Conservation (phyloP, 2,113 vertebrate species). For the Dasyprocta punctata region DNA sequence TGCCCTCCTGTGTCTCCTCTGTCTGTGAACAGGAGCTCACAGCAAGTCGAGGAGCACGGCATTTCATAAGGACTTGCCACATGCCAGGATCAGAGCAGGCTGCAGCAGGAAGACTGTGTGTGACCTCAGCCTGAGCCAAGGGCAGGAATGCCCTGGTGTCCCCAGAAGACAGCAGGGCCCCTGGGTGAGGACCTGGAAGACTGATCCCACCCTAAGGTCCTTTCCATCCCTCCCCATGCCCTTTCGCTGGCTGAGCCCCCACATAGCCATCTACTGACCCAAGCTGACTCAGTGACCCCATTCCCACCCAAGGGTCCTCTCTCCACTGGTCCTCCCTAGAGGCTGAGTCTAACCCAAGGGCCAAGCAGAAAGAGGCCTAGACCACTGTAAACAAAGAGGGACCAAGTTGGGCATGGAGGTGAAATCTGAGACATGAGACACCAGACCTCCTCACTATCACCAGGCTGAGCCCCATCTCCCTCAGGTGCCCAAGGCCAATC, state of each 20-base stretch:
- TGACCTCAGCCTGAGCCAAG: not conserved
- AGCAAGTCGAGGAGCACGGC: not conserved
- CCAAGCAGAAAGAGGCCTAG: not conserved
- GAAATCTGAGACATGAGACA: not conserved
- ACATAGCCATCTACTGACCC: not conserved
- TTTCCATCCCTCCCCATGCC: not conserved
- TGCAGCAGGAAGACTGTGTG: not conserved
- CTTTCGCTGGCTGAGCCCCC: not conserved
- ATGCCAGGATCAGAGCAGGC: not conserved
- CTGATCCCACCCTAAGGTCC: not conserved
- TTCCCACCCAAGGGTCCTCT: not conserved
- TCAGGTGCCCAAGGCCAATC: not conserved
- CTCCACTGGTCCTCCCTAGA: not conserved
- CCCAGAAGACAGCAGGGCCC: not conserved
- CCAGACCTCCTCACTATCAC: not conserved
- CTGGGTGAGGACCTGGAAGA: not conserved
- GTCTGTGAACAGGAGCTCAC: not conserved
- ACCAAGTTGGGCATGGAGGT: not conserved
- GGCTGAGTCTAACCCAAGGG: not conserved
- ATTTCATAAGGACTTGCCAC: not conserved
- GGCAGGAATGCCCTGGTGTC: not conserved
- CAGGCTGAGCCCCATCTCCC: not conserved
- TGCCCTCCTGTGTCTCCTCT: not conserved
- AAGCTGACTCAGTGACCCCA: not conserved
- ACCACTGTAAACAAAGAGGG: not conserved